Evolutionary conservation across 2,888 invertebrate genomes (phyloP).

Genomic region (Seira ritae): DNA sequence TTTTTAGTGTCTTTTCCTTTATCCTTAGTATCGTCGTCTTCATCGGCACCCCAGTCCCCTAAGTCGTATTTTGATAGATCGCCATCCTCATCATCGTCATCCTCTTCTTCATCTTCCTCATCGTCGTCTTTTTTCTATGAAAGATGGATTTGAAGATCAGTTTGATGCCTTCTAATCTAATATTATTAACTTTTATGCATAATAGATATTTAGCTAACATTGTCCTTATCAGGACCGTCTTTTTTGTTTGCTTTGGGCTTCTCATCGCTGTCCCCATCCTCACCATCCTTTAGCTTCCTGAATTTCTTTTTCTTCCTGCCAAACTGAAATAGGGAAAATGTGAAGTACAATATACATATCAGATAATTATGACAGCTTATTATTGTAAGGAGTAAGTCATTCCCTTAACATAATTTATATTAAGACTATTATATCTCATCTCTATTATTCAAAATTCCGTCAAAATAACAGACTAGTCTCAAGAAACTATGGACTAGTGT

Average conservation of each 20-base stretch:
- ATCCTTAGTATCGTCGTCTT: conserved; percentile 74
- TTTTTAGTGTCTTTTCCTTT: conserved; percentile 43
- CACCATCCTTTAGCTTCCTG: conserved; percentile 73
- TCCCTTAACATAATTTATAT: too few relatives aligned
- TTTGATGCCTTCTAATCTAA: too few relatives aligned
- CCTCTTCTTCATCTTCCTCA: conserved; percentile 54
- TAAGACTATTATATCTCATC: neutral
- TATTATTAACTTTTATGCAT: too few relatives aligned
- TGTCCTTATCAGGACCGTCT: neutral
- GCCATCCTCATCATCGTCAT: conserved; percentile 78
- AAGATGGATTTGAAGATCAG: neutral
- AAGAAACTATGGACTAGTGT: too few relatives aligned
- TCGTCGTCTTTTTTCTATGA: conserved; percentile 75
- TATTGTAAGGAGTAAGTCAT: too few relatives aligned
- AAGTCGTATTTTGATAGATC: conserved; percentile 88
- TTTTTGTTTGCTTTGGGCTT: conserved; percentile 44
- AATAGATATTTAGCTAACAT: too few relatives aligned
- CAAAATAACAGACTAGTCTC: too few relatives aligned
- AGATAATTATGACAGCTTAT: neutral
- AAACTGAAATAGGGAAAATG: too few relatives aligned
- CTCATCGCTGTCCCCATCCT: conserved; percentile 42
- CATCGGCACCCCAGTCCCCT: conserved; percentile 82
- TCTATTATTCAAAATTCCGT: too few relatives aligned
- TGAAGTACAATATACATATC: neutral
- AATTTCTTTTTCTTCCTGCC: conserved; percentile 78